Base-by-base conservation (phyloP, 2,888 invertebrate species). In the Endotricha flammealis region DNA sequence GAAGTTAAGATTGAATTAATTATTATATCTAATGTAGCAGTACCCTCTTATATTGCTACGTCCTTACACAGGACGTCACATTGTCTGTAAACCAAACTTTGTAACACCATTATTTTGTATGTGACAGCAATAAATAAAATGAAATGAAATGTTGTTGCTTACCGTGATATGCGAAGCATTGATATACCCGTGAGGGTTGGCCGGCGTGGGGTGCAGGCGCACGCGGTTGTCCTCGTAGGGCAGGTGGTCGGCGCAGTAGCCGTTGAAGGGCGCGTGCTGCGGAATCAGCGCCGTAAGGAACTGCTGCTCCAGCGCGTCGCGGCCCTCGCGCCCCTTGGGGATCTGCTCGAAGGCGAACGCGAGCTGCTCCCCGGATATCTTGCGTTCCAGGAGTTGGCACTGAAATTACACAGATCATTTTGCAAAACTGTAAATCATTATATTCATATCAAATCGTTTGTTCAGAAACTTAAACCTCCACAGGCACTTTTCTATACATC, bases 151-250 rank as follows among this genome's bases (percentile, higher is more conserved):
- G n/a, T 23, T 9, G 3, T 23, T 11, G 2, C 65, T 67, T 70
- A 95, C 96, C 57, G 94, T 94, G 43, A 97, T 91, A 62, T 96
- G 94, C 2, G 96, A 96, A 1, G 97, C 97, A 82, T 97, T 97
- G 50, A 97, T 94, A 60, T 97, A 98, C 8, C 97, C 97, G 60
- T 90, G 90, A 35, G 93, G 92, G 77, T 98, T 97, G 52, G 90
- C 90, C 57, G 93, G 92, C 6, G 92, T 90, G 4, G 96, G 94
- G n/a, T 92, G 91, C 12, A 97, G 80, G 42, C 93, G 88, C 20
- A 97, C 93, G 32, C 97, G 79, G 70, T 95, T 97, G 63, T 95
- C 95, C 61, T 96, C 97, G 67, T 97, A 98, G 0, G 97, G 97
- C 46, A 97, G 87, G 51, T 95, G 91, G 66, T 94, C 93, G 40